A percentile compares a stretch with the other conserved stretches of the same genome.
phyloP scores from a whole-genome alignment of 2,113 vertebrate species.

The Ciconia boyciana region DNA sequence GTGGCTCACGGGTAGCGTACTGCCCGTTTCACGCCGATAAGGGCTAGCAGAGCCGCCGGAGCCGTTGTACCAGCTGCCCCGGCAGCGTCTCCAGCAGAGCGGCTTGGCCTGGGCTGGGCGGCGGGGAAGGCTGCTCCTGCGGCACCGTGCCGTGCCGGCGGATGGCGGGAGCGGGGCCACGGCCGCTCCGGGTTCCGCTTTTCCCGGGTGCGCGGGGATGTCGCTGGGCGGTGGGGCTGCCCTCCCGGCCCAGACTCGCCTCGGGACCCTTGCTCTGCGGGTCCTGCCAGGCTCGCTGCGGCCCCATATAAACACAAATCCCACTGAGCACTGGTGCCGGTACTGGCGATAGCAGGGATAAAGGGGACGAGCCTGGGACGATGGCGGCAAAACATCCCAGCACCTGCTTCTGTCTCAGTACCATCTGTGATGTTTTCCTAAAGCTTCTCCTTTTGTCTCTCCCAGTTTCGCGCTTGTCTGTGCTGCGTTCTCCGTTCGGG shows the following conservation, averaged over 20 bases:
- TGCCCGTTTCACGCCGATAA: rapidly evolving
- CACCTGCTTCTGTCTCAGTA: background rate
- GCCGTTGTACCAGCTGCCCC: background rate
- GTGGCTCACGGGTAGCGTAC: background rate
- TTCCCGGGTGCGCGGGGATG: background rate
- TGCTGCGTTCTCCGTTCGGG: background rate
- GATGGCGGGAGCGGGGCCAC: background rate
- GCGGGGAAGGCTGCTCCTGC: background rate
- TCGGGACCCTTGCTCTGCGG: rapidly evolving
- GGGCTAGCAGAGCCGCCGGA: background rate
- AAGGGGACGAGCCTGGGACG: background rate
- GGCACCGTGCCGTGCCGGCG: background rate
- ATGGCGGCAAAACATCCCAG: background rate
- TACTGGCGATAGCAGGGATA: background rate
- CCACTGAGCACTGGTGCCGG: background rate
- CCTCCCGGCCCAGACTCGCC: background rate
- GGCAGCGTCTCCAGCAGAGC: background rate
- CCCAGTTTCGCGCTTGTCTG: background rate
- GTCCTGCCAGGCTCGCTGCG: rapidly evolving
- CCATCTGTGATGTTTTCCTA: background rate
- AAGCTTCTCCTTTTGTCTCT: background rate
- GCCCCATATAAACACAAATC: background rate
- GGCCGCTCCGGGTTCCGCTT: background rate
- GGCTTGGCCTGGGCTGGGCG: background rate
- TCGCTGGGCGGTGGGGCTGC: background rate